phyloP scores from a whole-genome alignment of 1,140 invertebrate genomes.

The Heliconius himera region DNA sequence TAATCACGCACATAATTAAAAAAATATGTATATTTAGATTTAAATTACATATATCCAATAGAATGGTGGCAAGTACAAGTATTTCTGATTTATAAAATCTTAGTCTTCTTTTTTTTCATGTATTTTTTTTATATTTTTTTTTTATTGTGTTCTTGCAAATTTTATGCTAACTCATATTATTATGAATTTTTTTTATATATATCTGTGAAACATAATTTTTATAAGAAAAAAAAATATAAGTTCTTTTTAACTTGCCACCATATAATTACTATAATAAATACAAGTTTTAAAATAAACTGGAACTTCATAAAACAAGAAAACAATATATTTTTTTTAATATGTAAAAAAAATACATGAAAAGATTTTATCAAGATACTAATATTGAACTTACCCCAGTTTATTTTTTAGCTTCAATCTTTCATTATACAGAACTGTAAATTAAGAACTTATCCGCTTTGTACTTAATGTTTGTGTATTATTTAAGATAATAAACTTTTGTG shows the following conservation, averaged over 20 bases:
- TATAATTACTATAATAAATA: background rate
- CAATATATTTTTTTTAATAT: background rate
- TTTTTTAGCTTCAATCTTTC: background rate
- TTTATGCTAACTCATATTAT: no score
- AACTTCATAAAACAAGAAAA: background rate
- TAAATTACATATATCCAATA: background rate
- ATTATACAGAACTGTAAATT: background rate
- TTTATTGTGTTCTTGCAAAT: background rate
- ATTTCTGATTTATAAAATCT: background rate
- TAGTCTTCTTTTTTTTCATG: no score
- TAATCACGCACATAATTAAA: slow-evolving; percentile 19
- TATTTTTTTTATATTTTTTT: no score
- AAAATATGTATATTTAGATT: background rate
- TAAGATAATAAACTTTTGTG: slow-evolving; percentile 31
- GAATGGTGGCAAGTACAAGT: background rate
- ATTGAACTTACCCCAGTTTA: background rate
- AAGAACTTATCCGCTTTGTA: slow-evolving; percentile 10
- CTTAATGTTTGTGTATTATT: slow-evolving; percentile 32
- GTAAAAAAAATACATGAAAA: no score
- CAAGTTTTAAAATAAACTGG: background rate
- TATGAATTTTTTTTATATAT: no score
- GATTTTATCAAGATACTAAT: background rate
- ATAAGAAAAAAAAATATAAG: no score
- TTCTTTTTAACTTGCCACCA: background rate
- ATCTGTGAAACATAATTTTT: no score